Percentiles rank a stretch among this genome's conserved stretches.
These are phyloP conservation scores for Himalopsyche anomala DNA, from an alignment of 2,888 invertebrate genomes.

Conservation along the genomic window DNA sequence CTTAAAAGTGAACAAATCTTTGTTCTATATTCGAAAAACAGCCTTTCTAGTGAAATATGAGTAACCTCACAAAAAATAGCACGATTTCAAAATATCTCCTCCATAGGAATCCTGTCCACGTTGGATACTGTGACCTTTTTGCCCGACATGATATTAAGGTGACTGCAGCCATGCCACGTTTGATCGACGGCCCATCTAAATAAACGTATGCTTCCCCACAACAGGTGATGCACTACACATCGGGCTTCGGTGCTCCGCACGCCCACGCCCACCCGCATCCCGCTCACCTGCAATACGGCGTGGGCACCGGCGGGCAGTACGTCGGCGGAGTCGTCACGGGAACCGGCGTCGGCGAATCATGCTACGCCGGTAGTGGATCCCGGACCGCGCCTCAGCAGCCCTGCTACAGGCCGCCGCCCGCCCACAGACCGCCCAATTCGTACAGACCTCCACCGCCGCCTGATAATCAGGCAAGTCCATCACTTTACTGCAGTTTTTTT, in stretches of 20 bases:
- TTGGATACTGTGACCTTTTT: no score
- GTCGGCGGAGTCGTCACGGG: constrained; percentile 73
- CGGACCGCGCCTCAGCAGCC: constrained; percentile 62
- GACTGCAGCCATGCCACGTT: no score
- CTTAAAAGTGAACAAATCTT: no score
- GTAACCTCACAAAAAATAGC: no score
- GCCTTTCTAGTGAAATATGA: no score
- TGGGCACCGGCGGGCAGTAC: constrained; percentile 70
- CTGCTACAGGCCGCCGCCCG: constrained; percentile 69
- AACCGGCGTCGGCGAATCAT: constrained; percentile 70
- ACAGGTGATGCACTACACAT: constrained; percentile 72
- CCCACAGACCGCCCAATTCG: constrained; percentile 68
- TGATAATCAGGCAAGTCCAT: constrained; percentile 56
- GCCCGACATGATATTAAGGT: no score
- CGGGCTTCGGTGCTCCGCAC: constrained; percentile 67
- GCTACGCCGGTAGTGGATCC: constrained; percentile 69
- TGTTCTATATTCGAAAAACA: no score
- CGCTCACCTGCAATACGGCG: constrained; percentile 68
- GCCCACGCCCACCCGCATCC: constrained; percentile 57
- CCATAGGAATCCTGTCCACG: no score
- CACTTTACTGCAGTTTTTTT: background rate
- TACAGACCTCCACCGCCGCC: constrained; percentile 56
- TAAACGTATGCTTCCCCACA: no score
- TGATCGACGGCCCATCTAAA: no score
- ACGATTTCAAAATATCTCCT: no score